Percentiles rank a stretch among this genome's conserved stretches.
Conservation (phyloP, 2,797 vertebrate species). For the Pseudochirops cupreus region DNA sequence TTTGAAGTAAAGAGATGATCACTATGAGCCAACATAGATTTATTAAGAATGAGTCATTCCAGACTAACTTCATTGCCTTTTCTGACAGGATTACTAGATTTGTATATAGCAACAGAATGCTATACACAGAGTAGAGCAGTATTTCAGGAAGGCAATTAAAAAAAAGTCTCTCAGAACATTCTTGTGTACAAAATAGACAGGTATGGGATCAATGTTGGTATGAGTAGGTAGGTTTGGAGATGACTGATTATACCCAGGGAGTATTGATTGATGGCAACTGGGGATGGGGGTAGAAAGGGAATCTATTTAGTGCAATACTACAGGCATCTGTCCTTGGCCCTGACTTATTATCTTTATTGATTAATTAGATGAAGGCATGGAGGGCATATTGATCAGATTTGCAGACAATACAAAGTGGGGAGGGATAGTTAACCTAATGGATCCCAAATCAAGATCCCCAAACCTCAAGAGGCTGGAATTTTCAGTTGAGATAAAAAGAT, state of each 20-base stretch:
- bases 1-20: background rate
- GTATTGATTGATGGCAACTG: background rate
- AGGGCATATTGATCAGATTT: background rate
- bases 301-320: background rate
- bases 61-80: background rate
- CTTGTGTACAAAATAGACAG: background rate
- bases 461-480: background rate
- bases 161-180: background rate
- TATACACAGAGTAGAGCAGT: background rate
- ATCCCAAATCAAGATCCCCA: background rate
- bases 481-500: background rate
- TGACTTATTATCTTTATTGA: background rate
- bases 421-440: background rate
- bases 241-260: background rate
- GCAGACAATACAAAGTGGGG: background rate
- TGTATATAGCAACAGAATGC: background rate
- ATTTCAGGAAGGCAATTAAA: background rate
- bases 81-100: background rate
- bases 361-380: background rate
- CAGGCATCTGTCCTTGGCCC: background rate
- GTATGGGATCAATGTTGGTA: background rate
- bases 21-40: background rate
- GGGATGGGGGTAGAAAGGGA: background rate
- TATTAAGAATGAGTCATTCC: background rate
- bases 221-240: background rate